Evolutionary conservation across 1,140 invertebrate genomes (phyloP), one percentile per base, ranked within the genome.

Genomic region (Eriocheir sinensis): DNA sequence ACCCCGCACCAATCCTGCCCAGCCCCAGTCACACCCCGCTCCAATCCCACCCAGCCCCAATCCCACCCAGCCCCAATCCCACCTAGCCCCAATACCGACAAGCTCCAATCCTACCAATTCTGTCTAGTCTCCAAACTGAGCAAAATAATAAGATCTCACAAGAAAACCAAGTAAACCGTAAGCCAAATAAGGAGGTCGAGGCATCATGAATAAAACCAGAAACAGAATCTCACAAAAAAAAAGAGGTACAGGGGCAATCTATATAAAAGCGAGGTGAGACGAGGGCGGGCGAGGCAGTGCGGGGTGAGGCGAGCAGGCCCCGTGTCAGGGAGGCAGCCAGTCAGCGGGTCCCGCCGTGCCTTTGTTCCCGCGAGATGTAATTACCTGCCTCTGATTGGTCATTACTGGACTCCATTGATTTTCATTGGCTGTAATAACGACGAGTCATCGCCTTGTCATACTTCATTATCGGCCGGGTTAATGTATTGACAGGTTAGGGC

Each of bases 401-500:
- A 94, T 94, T 94, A 94, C 93, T 90, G 30, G 38, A 9, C 89
- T 34, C 93, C 93, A 94, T 94, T 94, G 93, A 94, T 91, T 94
- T 86, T 83, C 93, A 91, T 94, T 91, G 93, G 89, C 93, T n/a
- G 80, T 94, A 94, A 86, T 94, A 94, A 85, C 93, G 93, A 30
- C 89, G 32, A 94, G 93, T 94, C 93, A 94, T 94, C 93, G 89
- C 93, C 89, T 83, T 94, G 93, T 94, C 93, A 91, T 94, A 94
- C 89, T 91, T 94, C 93, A 81, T 94, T 94, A 94, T 83, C 40
- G 30, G 36, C 30, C 15, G 32, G 89, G 89, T 60, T 44, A 80
- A 81, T 80, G 60, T 80, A 92, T 83, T 81, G 91, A 92, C 91
- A 83, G 40, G 60, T 30, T 83, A 92, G 91, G 91, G 38, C 81